Evolutionary conservation across 2,113 vertebrate genomes (phyloP).

Genomic region (Lates calcarifer): DNA sequence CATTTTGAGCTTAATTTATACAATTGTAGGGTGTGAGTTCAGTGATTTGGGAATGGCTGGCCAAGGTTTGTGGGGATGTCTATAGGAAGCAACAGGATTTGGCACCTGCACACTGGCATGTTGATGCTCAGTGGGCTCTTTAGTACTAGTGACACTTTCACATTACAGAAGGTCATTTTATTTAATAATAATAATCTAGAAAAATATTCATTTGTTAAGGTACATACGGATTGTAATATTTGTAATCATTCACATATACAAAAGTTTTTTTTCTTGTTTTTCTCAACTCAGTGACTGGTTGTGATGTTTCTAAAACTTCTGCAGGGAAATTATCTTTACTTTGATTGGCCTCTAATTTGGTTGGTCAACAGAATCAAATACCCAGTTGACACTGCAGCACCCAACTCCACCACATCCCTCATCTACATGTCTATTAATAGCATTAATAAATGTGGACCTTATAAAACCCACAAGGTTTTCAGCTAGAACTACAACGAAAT

Average conservation of each 20-base stretch:
- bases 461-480: conserved; percentile 41
- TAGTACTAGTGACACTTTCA: background rate
- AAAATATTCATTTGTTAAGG: background rate
- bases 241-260: background rate
- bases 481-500: conserved; percentile 40
- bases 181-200: background rate
- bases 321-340: conserved; percentile 23
- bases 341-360: conserved; percentile 35
- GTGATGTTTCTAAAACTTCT: conserved; percentile 27
- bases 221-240: background rate
- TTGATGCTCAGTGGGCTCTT: background rate
- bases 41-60: background rate
- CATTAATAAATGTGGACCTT: conserved; percentile 57
- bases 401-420: conserved; percentile 38
- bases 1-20: background rate
- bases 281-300: background rate
- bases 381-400: conserved; percentile 37
- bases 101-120: background rate
- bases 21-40: background rate
- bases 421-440: conserved; percentile 63
- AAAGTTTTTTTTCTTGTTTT: background rate
- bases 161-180: background rate
- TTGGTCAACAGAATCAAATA: conserved; percentile 55
- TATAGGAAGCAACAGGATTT: background rate
- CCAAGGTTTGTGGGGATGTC: background rate